Evolutionary conservation across 92 coral and sea anemone species (phyloP), one percentile per base, ranked within the genome.

Genomic region (Bergia puertoricense): DNA sequence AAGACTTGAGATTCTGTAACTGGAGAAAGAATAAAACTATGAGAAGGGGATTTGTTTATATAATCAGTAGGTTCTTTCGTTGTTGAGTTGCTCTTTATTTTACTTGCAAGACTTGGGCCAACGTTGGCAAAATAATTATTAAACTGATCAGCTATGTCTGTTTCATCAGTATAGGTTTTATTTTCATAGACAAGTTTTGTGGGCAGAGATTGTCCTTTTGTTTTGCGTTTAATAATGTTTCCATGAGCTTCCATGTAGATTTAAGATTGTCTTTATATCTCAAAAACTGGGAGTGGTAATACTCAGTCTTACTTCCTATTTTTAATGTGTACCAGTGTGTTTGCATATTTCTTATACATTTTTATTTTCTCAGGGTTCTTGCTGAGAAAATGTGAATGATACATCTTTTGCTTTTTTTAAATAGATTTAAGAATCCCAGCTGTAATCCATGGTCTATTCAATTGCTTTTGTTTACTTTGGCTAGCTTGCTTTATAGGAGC

Each of bases 371-470:
- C 44, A 18, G 74, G 22, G 74, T 91, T 39, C 16, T 88, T 84
- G 30, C 86, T 88, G 54, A 88, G 41, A 30, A 88, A 91, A 30
- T 30, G 30, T 30, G 30, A 30, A 30, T 30, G 30, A 30, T 30
- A 30, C 30, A 30, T 30, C 30, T 30, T 30, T 30, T 30, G 30
- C 30, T 30, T 30, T 30, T 30, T 30, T 30, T 30, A 75, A 43
- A 87, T 74, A 42, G 92, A 90, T 90, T 82, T 81, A 36, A 89
- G 66, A 14, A 89, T 81, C 10, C 91, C 91, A 37, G 88, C 59
- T n/a, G 92, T 68, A 22, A 90, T 77, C 92, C 92, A 90, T 48
- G 90, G 90, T 56, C 81, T 90, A n/a, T 81, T 86, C 23, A 90
- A 45, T 81, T 79, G 80, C 65, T 69, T 89, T 74, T 74, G 76